These are phyloP conservation scores for Lutraria lutraria DNA, from an alignment of 2,888 invertebrate species.

Conservation along the genomic window DNA sequence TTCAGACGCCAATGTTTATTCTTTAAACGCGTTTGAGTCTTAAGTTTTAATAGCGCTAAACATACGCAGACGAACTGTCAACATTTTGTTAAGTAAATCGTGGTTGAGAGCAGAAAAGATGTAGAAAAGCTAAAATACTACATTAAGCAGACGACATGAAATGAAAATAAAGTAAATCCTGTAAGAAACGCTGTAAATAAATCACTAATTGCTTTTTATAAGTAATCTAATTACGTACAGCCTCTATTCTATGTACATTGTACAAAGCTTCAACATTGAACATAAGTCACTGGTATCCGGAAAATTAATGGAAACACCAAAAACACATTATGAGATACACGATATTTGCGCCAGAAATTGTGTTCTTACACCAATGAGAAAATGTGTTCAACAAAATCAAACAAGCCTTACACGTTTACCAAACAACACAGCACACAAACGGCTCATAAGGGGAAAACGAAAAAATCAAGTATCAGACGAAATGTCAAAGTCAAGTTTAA, in stretches of 20 bases:
- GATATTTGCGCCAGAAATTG: conserved; percentile 20
- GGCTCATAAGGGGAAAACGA: neutral
- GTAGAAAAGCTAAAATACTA: conserved; percentile 35
- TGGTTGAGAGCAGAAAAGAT: conserved; percentile 27
- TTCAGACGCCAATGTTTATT: conserved; percentile 63
- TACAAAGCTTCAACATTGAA: neutral
- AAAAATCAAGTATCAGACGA: conserved; percentile 12
- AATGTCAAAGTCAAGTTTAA: conserved; percentile 10
- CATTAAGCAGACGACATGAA: conserved; percentile 54
- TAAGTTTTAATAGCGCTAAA: conserved; percentile 32
- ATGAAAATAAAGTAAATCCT: conserved; percentile 8
- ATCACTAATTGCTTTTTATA: neutral
- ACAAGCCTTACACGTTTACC: neutral
- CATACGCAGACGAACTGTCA: conserved; percentile 56
- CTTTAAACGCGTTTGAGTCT: conserved; percentile 50
- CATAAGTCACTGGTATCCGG: conserved; percentile 15
- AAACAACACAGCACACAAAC: neutral
- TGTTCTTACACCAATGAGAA: conserved; percentile 20
- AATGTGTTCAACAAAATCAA: neutral
- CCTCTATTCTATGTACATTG: neutral
- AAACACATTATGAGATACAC: conserved; percentile 34
- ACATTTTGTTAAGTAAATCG: conserved; percentile 42
- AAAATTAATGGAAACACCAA: conserved; percentile 26
- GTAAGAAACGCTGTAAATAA: neutral
- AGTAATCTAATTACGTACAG: conserved; percentile 17